Base-by-base conservation (phyloP, 2,888 invertebrate genomes). In the Crioceris asparagi region DNA sequence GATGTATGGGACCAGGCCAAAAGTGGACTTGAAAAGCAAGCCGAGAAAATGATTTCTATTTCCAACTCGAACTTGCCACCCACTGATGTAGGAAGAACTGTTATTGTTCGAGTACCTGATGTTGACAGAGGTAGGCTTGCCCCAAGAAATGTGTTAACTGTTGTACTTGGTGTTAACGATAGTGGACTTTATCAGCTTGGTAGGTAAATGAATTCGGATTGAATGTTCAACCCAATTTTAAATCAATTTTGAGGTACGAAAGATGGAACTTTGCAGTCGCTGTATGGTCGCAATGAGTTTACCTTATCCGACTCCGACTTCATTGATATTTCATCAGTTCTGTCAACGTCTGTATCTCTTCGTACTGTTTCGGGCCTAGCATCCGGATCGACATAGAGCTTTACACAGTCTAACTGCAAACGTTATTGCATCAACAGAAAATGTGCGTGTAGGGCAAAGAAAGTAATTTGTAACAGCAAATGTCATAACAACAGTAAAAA, bases 231-330 rank as follows among this genome's bases (percentile, higher is more conserved):
- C 15, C 10, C 15, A 35, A 26, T 19, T 33, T 35, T 36, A 16
- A 33, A 36, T 36, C 6, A 14, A 32, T 33, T 36, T 36, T 33
- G 14, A 36, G 36, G 32, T 11, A 33, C 30, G 16, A 36, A 36
- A 36, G 36, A 33, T 36, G 33, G 18, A 14, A 26, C 30, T 37
- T 39, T 39, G 27, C 35, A 39, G 30, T 23, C 35, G 7, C 30
- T 39, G 27, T 39, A 39, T 37, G 25, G 26, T 25, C 38, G 38
- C 15, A 38, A 38, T 36, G 38, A 38, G 23, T 38, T 38, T 38
- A 27, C 35, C 3, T 33, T 37, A 19, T 31, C 37, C 37, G 33
- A 36, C 19, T 38, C 35, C 16, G 19, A 38, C 23, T 38, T 38
- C 29, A 34, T 38, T 17, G 35, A 35, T 19, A 35, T 27, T 38